These are phyloP conservation scores for Brachionus plicatilis DNA, from an alignment of 1,140 invertebrate genomes.

Conservation along the genomic window DNA sequence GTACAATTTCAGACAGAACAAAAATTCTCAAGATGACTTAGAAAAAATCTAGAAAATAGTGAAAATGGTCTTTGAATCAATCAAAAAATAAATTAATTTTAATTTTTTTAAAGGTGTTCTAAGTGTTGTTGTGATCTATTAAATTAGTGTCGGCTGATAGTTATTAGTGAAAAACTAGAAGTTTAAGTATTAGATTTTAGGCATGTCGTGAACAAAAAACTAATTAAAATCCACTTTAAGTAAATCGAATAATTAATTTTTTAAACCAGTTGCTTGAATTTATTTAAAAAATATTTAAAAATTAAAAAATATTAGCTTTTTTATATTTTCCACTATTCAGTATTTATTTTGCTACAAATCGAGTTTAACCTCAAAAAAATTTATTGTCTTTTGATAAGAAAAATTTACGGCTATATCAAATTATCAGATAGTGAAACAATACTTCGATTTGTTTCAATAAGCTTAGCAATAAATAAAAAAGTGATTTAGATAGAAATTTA, in stretches of 20 bases:
- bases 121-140: background rate
- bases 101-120: background rate
- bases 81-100: background rate
- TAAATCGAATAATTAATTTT: background rate
- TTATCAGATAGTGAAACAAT: background rate
- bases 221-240: background rate
- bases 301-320: background rate
- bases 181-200: background rate
- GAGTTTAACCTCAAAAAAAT: background rate
- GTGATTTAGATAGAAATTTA: background rate
- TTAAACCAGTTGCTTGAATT: too few relatives aligned
- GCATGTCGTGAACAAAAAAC: background rate
- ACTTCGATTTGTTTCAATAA: background rate
- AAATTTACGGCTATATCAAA: background rate
- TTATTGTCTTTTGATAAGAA: background rate
- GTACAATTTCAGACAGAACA: background rate
- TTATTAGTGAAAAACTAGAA: background rate
- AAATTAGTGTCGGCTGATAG: background rate
- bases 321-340: background rate
- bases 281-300: background rate
- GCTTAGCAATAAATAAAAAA: background rate
- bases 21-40: background rate
- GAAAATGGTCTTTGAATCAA: background rate
- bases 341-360: background rate
- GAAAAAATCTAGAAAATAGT: background rate